A percentile compares a stretch with the other conserved stretches of the same genome.
These are phyloP conservation scores for Alosa sapidissima DNA, from an alignment of 2,797 vertebrate genomes.

Conservation along the genomic window DNA sequence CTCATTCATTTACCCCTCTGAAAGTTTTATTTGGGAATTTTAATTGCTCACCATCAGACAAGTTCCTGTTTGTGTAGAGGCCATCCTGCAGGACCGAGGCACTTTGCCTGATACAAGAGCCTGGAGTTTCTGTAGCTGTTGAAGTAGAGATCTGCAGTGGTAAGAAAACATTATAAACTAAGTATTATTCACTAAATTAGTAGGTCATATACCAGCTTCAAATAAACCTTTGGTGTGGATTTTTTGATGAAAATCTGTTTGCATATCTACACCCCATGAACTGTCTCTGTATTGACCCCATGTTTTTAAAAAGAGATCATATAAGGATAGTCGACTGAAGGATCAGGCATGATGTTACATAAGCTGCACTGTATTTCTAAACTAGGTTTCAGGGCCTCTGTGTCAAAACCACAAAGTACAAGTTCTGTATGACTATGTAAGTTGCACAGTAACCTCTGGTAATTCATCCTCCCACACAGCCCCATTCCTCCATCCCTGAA, in stretches of 20 bases:
- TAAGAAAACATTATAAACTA: conserved; percentile 20
- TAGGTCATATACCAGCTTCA: background rate
- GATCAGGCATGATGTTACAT: conserved; percentile 40
- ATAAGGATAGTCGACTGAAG: conserved; percentile 32
- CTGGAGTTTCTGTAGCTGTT: conserved; percentile 97
- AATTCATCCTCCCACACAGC: background rate
- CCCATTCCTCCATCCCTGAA: conserved; percentile 24
- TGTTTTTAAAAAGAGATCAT: conserved; percentile 29
- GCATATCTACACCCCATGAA: background rate
- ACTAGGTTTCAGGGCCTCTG: conserved; percentile 19
- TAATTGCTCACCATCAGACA: conserved; percentile 87
- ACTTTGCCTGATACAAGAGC: conserved; percentile 91
- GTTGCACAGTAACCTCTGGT: conserved; percentile 16
- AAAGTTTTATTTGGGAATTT: background rate
- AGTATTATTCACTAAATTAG: conserved; percentile 3
- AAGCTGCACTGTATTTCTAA: conserved; percentile 34
- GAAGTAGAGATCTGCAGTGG: conserved; percentile 85
- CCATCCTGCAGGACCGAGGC: conserved; percentile 93
- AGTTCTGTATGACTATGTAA: conserved; percentile 33
- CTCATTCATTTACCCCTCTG: no score
- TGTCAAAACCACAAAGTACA: conserved; percentile 45
- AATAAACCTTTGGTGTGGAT: background rate
- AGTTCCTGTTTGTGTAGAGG: conserved; percentile 94
- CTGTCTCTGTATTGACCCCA: conserved; percentile 25
- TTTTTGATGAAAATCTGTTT: background rate